Evolutionary conservation across 2,797 vertebrate genomes (phyloP).

Genomic region (Poliocrania exsul): DNA sequence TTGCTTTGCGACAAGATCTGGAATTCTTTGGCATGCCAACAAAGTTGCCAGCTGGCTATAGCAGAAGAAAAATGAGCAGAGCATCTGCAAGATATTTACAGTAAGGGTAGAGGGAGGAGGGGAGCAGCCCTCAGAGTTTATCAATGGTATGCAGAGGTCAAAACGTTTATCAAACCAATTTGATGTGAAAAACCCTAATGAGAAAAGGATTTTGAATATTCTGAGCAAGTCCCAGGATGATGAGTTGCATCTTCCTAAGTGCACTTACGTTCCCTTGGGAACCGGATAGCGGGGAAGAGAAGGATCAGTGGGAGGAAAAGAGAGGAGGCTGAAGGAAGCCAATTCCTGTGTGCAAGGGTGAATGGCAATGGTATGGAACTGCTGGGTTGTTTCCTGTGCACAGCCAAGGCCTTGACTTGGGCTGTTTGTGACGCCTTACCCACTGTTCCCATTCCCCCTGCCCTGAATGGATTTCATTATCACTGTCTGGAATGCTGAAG

Average conservation of each 20-base stretch:
- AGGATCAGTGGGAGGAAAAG: not conserved
- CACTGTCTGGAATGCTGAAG: slow-evolving; percentile 1
- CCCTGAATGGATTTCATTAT: not conserved
- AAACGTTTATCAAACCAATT: slow-evolving; percentile 46
- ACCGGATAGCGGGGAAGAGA: not conserved
- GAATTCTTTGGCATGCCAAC: slow-evolving; percentile 39
- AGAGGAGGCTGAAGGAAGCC: not conserved
- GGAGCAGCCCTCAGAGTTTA: slow-evolving; percentile 26
- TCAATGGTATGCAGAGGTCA: slow-evolving; percentile 63
- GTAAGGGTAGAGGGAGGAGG: slow-evolving; percentile 10
- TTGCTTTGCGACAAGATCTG: not conserved
- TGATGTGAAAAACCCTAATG: slow-evolving; percentile 44
- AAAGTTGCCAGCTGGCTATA: slow-evolving; percentile 61
- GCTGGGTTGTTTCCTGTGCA: not conserved
- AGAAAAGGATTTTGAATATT: slow-evolving; percentile 17
- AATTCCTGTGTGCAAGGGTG: not conserved
- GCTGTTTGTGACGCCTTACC: not conserved
- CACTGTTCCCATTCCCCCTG: accelerated
- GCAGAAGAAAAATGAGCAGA: slow-evolving; percentile 53
- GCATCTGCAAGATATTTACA: slow-evolving; percentile 68
- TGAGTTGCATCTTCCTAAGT: not conserved
- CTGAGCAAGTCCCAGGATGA: not conserved
- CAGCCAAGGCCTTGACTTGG: not conserved
- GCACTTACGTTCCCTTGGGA: not conserved
- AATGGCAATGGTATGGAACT: not conserved